These are phyloP conservation scores for Parauchenoglanis punctatus DNA, from an alignment of 2,797 vertebrate genomes.

Conservation along the genomic window DNA sequence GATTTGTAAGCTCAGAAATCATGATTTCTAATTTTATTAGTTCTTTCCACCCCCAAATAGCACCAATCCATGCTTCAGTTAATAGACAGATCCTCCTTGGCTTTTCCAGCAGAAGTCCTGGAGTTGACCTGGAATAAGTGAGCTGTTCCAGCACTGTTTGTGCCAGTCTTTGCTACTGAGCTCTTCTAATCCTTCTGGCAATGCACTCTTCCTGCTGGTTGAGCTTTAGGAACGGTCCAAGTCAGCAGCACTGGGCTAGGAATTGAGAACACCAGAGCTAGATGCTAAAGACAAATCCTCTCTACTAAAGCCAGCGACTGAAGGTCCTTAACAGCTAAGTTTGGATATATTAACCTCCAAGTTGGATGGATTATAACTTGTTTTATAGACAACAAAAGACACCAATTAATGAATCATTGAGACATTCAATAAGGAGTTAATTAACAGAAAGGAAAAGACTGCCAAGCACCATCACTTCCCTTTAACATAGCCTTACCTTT, in stretches of 20 bases:
- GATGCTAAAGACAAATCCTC: conserved; percentile 45
- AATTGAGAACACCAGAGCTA: conserved; percentile 45
- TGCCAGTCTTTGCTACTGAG: conserved; percentile 43
- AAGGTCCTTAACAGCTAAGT: conserved; percentile 32
- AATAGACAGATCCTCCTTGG: neutral
- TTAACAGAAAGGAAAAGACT: neutral
- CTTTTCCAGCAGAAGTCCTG: conserved; percentile 34
- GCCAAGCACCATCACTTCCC: neutral
- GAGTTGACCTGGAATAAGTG: conserved; percentile 24
- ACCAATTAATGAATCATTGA: neutral
- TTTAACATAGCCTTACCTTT: neutral
- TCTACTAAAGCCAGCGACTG: conserved; percentile 24
- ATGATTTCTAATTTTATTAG: neutral
- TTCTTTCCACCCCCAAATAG: neutral
- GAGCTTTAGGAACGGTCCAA: conserved; percentile 48
- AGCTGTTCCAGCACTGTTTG: conserved; percentile 39
- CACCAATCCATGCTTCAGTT: neutral
- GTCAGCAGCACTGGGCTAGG: conserved; percentile 34
- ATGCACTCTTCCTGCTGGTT: conserved; percentile 39
- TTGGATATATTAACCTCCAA: conserved; percentile 19
- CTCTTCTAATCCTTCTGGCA: conserved; percentile 47
- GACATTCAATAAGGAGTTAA: neutral
- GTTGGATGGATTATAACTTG: neutral
- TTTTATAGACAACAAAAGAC: neutral
- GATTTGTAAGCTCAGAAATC: neutral